Base-by-base conservation (phyloP, 1,140 invertebrate species). In the fruit fly (Drosophila melanogaster) region DNA sequence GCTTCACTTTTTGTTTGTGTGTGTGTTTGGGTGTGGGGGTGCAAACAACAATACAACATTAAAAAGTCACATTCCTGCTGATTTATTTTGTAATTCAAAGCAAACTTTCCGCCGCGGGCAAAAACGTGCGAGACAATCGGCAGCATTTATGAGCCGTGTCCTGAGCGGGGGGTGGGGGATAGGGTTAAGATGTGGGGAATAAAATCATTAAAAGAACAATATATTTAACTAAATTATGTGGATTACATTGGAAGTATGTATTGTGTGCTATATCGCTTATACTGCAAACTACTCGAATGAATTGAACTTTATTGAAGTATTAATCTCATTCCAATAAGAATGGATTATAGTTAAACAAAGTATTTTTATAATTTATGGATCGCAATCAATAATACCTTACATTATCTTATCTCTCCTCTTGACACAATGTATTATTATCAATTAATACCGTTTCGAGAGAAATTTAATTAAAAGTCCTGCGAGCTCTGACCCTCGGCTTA, bases 11-110 rank as follows among this genome's bases (percentile, higher is more conserved):
- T 53, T 73, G 56, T 53, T 58, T 51, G 58, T 38, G n/a, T 55
- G 55, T 53, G 46, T 40, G 53, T 44, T 26, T 37, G 41, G 40
- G 33, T 46, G 66, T 55, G 57, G 56, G 51, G 10, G 7, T n/a
- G 15, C 35, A 37, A 61, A 76, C 61, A 85, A 85, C 81, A 85
- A 80, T 80, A 74, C 73, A 73, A 66, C 81, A 85, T 85, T 85
- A 85, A 80, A 85, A 87, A 87, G 79, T 87, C 79, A 80, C 77
- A 87, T 89, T 74, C 64, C 70, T 74, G 77, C 80, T 84, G 84
- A 89, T 89, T 89, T 89, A 89, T 89, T 83, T 89, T 75, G 79
- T 64, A 81, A 89, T 89, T 89, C 64, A 57, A 80, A 75, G 43
- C 43, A 60, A 89, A 89, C 73, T 78, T 89, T 84, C 55, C 35